Conservation (phyloP, 2,113 vertebrate genomes). For the Pyrgilauda ruficollis region DNA sequence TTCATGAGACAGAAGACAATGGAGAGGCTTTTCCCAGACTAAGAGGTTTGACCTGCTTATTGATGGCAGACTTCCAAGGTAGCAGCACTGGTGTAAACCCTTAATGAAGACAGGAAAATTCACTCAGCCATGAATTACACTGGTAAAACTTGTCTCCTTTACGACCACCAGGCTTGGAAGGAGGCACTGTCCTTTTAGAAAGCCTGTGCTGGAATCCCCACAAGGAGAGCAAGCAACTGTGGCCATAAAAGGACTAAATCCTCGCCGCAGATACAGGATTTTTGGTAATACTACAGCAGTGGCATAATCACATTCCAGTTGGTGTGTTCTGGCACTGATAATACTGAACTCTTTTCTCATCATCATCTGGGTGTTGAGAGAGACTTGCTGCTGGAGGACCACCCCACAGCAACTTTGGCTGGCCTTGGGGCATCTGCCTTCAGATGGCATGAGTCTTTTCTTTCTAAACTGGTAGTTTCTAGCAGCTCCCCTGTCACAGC, state of each 20-base stretch:
- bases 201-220: background rate
- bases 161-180: background rate
- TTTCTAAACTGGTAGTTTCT: background rate
- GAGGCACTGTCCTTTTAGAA: background rate
- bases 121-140: background rate
- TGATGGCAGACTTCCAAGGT: constrained; percentile 43
- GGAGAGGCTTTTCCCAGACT: constrained; percentile 37
- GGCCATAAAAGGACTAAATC: background rate
- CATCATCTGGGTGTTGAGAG: background rate
- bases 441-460: background rate
- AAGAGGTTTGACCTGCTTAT: constrained; percentile 58
- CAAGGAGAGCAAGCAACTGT: background rate
- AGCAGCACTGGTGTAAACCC: constrained; percentile 28
- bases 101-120: constrained; percentile 6
- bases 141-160: background rate
- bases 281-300: background rate
- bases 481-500: background rate
- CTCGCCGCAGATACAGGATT: background rate
- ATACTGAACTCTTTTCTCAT: background rate
- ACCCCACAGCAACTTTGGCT: background rate
- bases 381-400: background rate
- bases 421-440: background rate
- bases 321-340: background rate
- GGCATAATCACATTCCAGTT: background rate
- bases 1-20: constrained; percentile 43